Conservation (phyloP, 2,888 invertebrate species). For the Flabesymbios commensalis region DNA sequence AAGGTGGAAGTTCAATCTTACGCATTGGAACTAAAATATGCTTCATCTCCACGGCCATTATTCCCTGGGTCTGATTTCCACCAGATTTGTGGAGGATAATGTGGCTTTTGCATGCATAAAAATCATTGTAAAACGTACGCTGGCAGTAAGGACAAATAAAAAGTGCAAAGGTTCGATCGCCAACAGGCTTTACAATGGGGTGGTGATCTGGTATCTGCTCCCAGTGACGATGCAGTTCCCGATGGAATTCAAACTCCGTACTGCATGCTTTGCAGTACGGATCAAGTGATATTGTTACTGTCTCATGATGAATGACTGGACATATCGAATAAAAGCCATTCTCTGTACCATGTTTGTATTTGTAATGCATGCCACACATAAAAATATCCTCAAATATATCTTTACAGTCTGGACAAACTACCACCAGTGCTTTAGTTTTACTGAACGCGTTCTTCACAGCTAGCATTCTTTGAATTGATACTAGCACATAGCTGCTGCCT, state of each 20-base stretch:
- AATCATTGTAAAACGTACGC: conserved; percentile 9
- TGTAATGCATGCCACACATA: conserved; percentile 20
- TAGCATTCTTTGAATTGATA: conserved; percentile 13
- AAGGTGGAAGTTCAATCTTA: conserved; percentile 3
- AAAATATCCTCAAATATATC: conserved; percentile 23
- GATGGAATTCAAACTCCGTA: not conserved
- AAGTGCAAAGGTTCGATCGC: conserved; percentile 1
- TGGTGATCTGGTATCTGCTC: not conserved
- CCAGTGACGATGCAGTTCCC: conserved; percentile 10
- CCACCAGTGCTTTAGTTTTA: conserved; percentile 12
- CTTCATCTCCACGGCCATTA: conserved; percentile 4
- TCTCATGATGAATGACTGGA: conserved; percentile 14
- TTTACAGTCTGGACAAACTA: conserved; percentile 13
- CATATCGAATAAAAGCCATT: conserved; percentile 14
- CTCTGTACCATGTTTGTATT: conserved; percentile 12
- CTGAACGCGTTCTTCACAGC: conserved; percentile 11
- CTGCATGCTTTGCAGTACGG: conserved; percentile 3
- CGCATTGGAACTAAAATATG: conserved; percentile 10
- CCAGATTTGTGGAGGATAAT: conserved; percentile 1
- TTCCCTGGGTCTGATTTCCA: not conserved
- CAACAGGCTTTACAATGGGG: not conserved
- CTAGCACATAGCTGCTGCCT: not conserved
- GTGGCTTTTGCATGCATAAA: conserved; percentile 9
- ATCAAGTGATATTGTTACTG: not conserved
- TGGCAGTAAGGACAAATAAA: conserved; percentile 15